Percentiles rank a stretch among this genome's conserved stretches.
Evolutionary conservation across 2,888 invertebrate species (phyloP).

Genomic region (Monopis laevigella): DNA sequence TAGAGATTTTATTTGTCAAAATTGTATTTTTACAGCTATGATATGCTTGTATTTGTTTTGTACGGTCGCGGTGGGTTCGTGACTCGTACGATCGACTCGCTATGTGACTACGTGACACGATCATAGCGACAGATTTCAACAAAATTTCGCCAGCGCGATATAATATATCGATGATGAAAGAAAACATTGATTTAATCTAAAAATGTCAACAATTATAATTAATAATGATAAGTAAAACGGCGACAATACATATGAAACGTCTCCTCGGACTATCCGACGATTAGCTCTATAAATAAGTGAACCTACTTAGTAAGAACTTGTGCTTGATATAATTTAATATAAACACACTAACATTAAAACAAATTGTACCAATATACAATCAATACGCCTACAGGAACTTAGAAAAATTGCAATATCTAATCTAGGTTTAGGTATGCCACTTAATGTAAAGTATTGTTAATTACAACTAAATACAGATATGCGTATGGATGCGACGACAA

Average conservation of each 20-base stretch:
- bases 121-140: constrained; percentile 30
- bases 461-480: constrained; percentile 36
- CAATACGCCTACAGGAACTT: constrained; percentile 67
- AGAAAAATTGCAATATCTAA: constrained; percentile 66
- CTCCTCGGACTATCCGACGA: constrained; percentile 34
- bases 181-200: constrained; percentile 65
- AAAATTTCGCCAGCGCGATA: constrained; percentile 54
- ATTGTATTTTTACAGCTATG: constrained; percentile 90
- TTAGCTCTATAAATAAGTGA: constrained; percentile 60
- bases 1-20: constrained; percentile 83
- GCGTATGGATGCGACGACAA: constrained; percentile 26
- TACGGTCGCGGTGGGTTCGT: too few relatives aligned
- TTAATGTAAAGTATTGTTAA: constrained; percentile 36
- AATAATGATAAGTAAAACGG: constrained; percentile 64
- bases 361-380: constrained; percentile 64
- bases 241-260: constrained; percentile 32
- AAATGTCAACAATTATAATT: constrained; percentile 64
- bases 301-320: constrained; percentile 65
- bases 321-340: constrained; percentile 53
- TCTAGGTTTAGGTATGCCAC: constrained; percentile 67
- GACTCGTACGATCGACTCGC: too few relatives aligned
- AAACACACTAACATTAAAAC: constrained; percentile 61
- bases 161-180: constrained; percentile 61
- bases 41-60: constrained; percentile 88
- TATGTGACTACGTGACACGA: not conserved